Percentiles rank a stretch among this genome's conserved stretches.
phyloP scores from a whole-genome alignment of 2,113 vertebrate species.

The Aplodontia rufa region DNA sequence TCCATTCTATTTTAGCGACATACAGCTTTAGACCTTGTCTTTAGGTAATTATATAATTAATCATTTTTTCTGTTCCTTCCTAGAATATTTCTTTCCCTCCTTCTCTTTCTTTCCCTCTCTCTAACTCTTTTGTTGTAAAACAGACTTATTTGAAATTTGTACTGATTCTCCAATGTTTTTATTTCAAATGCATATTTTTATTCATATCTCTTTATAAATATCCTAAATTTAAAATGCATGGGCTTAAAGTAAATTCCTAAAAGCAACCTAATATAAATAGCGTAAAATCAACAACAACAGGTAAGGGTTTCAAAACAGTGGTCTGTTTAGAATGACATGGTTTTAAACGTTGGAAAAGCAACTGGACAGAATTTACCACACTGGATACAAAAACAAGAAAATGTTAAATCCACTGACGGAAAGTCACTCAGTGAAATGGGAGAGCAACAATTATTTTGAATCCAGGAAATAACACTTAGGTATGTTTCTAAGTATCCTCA shows the following conservation, averaged over 20 bases:
- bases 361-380: too few species aligned
- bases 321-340: background rate
- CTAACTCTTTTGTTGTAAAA: background rate
- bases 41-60: background rate
- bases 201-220: background rate
- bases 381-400: too few species aligned
- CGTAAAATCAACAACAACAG: background rate
- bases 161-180: background rate
- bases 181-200: background rate
- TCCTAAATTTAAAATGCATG: too few species aligned
- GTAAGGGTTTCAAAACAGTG: background rate
- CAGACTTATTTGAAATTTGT: background rate
- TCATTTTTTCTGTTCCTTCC: background rate
- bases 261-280: background rate
- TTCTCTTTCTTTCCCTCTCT: too few species aligned
- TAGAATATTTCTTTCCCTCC: too few species aligned
- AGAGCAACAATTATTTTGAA: background rate
- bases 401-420: background rate
- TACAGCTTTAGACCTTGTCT: background rate
- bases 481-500: background rate
- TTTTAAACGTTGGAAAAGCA: too few species aligned
- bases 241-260: background rate
- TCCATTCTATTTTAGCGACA: too few species aligned
- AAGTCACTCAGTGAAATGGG: background rate
- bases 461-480: accelerated